phyloP scores from a whole-genome alignment of 64 coral and sea anemone genomes.

The Stylophora pistillata region DNA sequence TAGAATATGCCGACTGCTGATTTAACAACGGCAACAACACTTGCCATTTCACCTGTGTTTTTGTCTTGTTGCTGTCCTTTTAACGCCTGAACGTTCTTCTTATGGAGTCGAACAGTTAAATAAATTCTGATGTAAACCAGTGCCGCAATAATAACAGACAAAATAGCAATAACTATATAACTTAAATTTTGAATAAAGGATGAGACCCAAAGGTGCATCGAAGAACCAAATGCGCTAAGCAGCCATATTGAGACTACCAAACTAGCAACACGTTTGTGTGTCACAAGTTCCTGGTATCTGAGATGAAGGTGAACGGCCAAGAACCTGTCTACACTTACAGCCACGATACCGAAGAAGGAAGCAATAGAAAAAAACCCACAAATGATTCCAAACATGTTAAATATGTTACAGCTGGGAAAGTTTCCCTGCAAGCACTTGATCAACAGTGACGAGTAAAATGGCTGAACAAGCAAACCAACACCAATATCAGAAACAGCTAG shows the following conservation, averaged over 20 bases:
- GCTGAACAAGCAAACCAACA: background rate
- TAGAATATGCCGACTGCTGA: background rate
- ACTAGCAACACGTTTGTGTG: background rate
- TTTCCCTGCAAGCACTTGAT: background rate
- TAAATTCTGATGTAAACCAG: background rate
- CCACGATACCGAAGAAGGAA: background rate
- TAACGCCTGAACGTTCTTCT: background rate
- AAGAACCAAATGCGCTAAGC: background rate
- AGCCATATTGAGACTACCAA: background rate
- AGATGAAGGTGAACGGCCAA: background rate
- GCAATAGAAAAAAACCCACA: background rate
- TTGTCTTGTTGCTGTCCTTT: background rate
- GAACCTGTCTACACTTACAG: background rate
- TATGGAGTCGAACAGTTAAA: background rate
- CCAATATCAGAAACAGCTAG: background rate
- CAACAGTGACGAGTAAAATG: background rate
- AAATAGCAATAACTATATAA: background rate
- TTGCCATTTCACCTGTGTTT: background rate
- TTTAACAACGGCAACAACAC: background rate
- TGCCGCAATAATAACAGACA: background rate
- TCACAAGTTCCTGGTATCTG: slow-evolving; percentile 8
- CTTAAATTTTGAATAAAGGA: too few species aligned
- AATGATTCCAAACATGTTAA: background rate
- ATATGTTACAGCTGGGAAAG: background rate
- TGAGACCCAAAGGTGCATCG: background rate